Conservation (phyloP, 1,140 invertebrate species). For the Muscidifurax raptorellus region DNA sequence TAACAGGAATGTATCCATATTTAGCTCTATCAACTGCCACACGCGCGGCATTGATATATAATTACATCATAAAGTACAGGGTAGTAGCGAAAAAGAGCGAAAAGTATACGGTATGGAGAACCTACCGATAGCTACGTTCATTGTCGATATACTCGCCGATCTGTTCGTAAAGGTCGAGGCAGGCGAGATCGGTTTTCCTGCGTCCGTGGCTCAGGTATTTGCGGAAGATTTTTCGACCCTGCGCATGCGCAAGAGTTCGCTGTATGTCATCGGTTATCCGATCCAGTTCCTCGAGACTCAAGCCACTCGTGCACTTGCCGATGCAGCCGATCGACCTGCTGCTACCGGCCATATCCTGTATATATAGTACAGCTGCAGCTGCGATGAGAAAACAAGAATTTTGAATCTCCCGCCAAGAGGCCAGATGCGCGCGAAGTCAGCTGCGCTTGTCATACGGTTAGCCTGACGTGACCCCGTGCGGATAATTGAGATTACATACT, state of each 20-base stretch:
- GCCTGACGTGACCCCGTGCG: neutral
- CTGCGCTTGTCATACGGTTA: neutral
- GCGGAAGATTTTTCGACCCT: slow-evolving; percentile 61
- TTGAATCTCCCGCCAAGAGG: neutral
- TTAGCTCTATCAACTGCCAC: neutral
- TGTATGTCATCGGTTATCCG: slow-evolving; percentile 61
- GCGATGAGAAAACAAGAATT: neutral
- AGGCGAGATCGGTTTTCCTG: slow-evolving; percentile 55
- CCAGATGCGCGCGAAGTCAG: neutral
- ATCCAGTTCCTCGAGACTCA: slow-evolving; percentile 59
- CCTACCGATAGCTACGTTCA: slow-evolving; percentile 29
- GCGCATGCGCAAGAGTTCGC: slow-evolving; percentile 54
- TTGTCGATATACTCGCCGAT: slow-evolving; percentile 48
- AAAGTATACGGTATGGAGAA: no score
- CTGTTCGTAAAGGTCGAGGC: slow-evolving; percentile 61
- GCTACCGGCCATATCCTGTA: neutral
- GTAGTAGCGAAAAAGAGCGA: no score
- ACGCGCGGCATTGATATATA: no score
- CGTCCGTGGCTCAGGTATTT: slow-evolving; percentile 55
- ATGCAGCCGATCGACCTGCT: slow-evolving; percentile 58
- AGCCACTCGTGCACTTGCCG: slow-evolving; percentile 61
- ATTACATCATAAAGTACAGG: no score
- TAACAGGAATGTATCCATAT: neutral
- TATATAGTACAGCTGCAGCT: neutral
- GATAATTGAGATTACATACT: neutral